Base-by-base conservation (phyloP, 2,113 vertebrate species). In the Oreamnos americanus region DNA sequence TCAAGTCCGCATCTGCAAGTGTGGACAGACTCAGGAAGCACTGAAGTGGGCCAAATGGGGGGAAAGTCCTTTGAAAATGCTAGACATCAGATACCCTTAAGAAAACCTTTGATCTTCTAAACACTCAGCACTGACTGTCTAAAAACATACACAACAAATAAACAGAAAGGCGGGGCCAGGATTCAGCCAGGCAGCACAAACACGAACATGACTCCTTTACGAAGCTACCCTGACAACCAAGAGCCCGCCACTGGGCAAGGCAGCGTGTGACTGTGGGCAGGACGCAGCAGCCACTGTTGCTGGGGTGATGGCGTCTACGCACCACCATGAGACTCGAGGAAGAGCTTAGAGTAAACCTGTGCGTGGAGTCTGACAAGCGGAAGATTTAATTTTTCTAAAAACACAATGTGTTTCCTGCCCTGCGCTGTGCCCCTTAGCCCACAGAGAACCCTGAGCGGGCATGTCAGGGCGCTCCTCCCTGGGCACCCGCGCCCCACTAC, bases 361-460 rank as follows among this genome's bases (percentile, higher is more conserved):
- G 51, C 2, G 0, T 0, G 21, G 21, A 2, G 30, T 0, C 17
- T 33, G 64, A 4, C 57, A 16, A 4, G 13, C 0, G 23, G 21
- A 53, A 81, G 79, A 47, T 10, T 12, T 11, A 36, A 21, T 5
- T 76, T 62, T 58, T 51, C 79, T 33, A 33, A 64, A 53, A 9
- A 9, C 2, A 49, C 26, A 39, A 0, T 4, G 55, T 21, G 7
- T 28, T 30, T 64, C 57, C 60, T 76, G 28, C 25, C 2, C 49
- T 8, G 7, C 7, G 0, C 57, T 11, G 25, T 3, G 25, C 64
- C 12, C 6, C 58, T 6, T 53, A 1, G 26, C 17, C 15, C 15
- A 36, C n/a, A 3, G 7, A 4, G 28, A 53, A 19, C 19, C 0
- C 0, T 0, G 51, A 3, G 8, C 14, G 0, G 0, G 17, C 4